Evolutionary conservation across 2,888 invertebrate genomes (phyloP).

Genomic region (Phortica magna): DNA sequence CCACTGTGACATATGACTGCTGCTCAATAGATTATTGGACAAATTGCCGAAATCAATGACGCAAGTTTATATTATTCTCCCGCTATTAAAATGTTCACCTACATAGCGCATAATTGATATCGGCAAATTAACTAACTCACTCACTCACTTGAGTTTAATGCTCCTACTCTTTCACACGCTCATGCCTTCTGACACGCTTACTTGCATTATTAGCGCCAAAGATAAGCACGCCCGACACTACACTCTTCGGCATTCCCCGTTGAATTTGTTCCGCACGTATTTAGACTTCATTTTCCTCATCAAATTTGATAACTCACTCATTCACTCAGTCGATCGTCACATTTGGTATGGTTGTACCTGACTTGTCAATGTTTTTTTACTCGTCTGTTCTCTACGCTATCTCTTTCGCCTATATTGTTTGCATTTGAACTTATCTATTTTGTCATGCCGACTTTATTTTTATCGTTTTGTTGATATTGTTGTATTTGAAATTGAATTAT

Average conservation of each 20-base stretch:
- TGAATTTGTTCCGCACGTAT: too few relatives aligned
- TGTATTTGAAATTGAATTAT: not conserved
- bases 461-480: not conserved
- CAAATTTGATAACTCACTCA: not conserved
- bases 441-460: not conserved
- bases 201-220: not conserved
- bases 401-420: not conserved
- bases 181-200: not conserved
- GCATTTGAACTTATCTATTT: not conserved
- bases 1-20: not conserved
- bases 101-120: not conserved
- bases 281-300: too few relatives aligned
- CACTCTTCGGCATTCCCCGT: not conserved
- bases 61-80: not conserved
- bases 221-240: not conserved
- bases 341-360: not conserved
- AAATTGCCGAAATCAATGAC: not conserved
- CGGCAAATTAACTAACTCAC: not conserved
- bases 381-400: not conserved
- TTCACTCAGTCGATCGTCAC: not conserved
- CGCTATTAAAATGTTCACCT: not conserved
- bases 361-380: conserved; percentile 1
- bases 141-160: not conserved
- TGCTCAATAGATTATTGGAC: not conserved
- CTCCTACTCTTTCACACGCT: not conserved